Base-by-base conservation (phyloP, 37 sponge, comb jelly and placozoan genomes). In the Cladorhizidae sp. region DNA sequence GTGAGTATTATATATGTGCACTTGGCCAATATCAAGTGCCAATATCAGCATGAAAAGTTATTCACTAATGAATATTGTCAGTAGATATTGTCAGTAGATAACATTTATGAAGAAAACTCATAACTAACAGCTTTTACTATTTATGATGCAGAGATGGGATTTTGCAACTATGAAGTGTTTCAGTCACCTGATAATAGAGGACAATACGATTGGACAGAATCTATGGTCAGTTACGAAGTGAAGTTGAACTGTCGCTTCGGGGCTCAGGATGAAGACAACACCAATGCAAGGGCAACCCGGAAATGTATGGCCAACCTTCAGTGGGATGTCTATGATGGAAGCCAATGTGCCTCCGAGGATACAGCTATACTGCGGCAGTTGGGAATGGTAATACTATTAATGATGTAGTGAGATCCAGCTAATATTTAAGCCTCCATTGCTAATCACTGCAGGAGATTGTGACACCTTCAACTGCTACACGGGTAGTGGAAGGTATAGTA, bases 181-280 rank as follows among this genome's bases (percentile, higher is more conserved):
- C 14, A 20, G 12, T 56, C 75, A 52, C 45, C 77, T 26, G 71
- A 52, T 67, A 36, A 36, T 38, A 38, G 64, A 33, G 76, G 76
- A n/a, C 33, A 32, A 41, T 83, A 75, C 64, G 40, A 22, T 12
- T 83, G 83, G 83, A 64, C 54, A 40, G 83, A 83, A 67, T 67
- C 83, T 28, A n/a, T 29, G 6, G 83, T 74, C 20, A 57, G 57
- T 23, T 11, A 28, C 33, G 3, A 65, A 33, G 7, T n/a, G 36
- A 32, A 42, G 9, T 71, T 71, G 72, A 51, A 7, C 1, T 74
- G 74, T 54, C 32, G 26, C 2, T 74, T 28, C 49, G 74, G 42
- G 36, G 52, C 11, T 22, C 74, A 29, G 25, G 63, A 23, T 76
- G 41, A 37, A 32, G 57, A n/a, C 2, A 25, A 58, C 14, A 5